Conservation (phyloP, 2,888 invertebrate species). For the Dynastes tityus region DNA sequence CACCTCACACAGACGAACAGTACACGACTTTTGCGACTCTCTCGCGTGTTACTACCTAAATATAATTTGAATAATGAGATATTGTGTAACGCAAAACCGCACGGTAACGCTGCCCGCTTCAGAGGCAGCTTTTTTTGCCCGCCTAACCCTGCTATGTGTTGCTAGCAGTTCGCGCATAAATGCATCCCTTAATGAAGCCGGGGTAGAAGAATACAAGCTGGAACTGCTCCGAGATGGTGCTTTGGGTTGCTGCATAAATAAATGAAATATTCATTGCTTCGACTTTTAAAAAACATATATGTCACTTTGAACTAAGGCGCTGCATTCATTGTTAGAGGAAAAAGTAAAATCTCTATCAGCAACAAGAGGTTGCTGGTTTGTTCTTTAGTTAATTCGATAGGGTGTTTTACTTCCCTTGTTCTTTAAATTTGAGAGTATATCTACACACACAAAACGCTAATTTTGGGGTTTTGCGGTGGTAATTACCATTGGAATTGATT, state of each 20-base stretch:
- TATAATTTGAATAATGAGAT: slow-evolving; percentile 39
- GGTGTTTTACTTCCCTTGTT: too few relatives aligned
- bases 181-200: slow-evolving; percentile 22
- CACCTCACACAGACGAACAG: background rate
- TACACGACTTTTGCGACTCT: background rate
- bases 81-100: slow-evolving; percentile 30
- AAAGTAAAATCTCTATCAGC: too few relatives aligned
- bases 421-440: too few relatives aligned
- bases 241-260: background rate
- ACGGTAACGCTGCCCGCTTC: slow-evolving; percentile 3
- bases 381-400: too few relatives aligned
- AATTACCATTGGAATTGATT: too few relatives aligned
- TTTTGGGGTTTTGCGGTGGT: too few relatives aligned
- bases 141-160: too few relatives aligned
- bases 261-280: slow-evolving; percentile 26
- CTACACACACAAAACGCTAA: too few relatives aligned
- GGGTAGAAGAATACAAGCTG: slow-evolving; percentile 11
- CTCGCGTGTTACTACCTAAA: slow-evolving; percentile 11
- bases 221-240: background rate
- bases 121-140: background rate
- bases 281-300: background rate
- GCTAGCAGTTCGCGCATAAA: background rate
- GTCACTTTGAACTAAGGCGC: background rate
- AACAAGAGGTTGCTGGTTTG: too few relatives aligned
- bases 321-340: too few relatives aligned